phyloP scores from a whole-genome alignment of 1,140 invertebrate species.

The Ostrea edulis region DNA sequence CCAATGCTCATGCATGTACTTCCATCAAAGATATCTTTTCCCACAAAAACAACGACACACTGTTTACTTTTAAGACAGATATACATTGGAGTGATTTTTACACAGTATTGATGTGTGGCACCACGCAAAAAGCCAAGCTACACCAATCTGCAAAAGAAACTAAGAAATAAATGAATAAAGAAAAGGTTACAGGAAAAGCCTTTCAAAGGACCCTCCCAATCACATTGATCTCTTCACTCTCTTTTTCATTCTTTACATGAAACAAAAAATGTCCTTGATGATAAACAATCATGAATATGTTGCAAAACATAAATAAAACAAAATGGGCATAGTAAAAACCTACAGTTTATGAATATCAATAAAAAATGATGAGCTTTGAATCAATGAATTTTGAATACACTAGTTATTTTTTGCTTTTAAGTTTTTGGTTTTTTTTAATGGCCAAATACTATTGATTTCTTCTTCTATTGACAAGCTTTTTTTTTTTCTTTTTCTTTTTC shows the following conservation, averaged over 20 bases:
- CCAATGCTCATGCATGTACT: not conserved
- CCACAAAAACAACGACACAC: slow-evolving; percentile 3
- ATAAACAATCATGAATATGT: not conserved
- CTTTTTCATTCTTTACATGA: not conserved
- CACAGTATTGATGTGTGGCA: slow-evolving; percentile 10
- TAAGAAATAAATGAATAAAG: slow-evolving; percentile 27
- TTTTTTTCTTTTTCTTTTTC: slow-evolving; percentile 31
- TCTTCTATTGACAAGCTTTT: not conserved
- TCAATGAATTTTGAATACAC: not conserved
- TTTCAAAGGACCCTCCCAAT: not conserved
- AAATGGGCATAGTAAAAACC: not conserved
- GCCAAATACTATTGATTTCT: not conserved
- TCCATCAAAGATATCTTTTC: not conserved
- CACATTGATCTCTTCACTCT: not conserved
- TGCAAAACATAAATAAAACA: slow-evolving; percentile 12
- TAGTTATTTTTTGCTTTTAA: not conserved
- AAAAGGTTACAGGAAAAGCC: not conserved
- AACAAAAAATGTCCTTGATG: not conserved
- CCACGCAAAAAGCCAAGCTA: slow-evolving; percentile 15
- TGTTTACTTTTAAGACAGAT: not conserved
- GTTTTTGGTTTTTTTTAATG: not conserved
- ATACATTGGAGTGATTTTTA: slow-evolving; percentile 30
- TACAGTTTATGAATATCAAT: not conserved
- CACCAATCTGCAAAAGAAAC: slow-evolving; percentile 42
- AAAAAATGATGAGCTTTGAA: not conserved